These are phyloP conservation scores for Schizothorax lantsangensis DNA, from an alignment of 2,797 vertebrate species.

Conservation along the genomic window DNA sequence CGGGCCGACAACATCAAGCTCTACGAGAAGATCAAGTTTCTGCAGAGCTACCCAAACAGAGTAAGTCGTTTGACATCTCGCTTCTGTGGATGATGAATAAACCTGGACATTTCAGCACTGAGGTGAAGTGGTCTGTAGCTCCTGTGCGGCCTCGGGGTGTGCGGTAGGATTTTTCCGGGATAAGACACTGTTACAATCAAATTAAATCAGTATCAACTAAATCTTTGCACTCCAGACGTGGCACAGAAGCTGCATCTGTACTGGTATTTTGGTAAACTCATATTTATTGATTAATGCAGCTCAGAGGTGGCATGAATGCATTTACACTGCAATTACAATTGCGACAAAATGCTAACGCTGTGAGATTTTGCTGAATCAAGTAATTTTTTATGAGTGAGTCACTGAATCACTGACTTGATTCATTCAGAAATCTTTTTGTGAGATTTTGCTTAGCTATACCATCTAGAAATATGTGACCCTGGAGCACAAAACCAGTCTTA, in stretches of 20 bases:
- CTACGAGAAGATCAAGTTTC: constrained; percentile 98
- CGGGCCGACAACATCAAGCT: constrained; percentile 98
- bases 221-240: not conserved
- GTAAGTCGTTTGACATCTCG: constrained; percentile 68
- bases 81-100: not conserved
- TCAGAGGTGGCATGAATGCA: not conserved
- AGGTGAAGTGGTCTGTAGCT: not conserved
- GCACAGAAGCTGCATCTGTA: not conserved
- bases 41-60: constrained; percentile 91
- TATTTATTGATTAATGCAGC: not conserved
- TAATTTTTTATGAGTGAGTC: not conserved
- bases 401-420: not conserved
- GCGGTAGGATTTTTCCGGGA: not conserved
- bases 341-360: too few relatives aligned
- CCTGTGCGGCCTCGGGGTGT: not conserved
- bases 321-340: not conserved
- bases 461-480: not conserved
- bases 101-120: not conserved
- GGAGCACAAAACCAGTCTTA: too few relatives aligned
- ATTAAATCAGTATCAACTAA: not conserved
- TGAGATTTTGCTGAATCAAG: not conserved
- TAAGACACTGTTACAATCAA: not conserved
- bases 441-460: not conserved
- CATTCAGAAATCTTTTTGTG: not conserved
- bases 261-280: not conserved